Evolutionary conservation across 2,797 vertebrate species (phyloP), one percentile per base, ranked within the genome.

Genomic region (Sebastes jordani): DNA sequence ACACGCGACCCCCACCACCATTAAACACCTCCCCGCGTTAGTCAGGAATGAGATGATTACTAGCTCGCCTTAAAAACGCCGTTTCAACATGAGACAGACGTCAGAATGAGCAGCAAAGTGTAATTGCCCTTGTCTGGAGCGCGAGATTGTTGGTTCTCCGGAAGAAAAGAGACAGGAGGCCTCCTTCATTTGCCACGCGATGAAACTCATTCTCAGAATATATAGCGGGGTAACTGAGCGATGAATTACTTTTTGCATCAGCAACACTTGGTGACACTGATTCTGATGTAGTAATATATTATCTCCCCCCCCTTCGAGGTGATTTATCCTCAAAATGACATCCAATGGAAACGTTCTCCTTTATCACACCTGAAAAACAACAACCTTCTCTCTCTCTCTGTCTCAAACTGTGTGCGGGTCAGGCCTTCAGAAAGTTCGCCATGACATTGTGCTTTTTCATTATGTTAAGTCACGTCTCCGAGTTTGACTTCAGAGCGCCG

Each of bases 211-310:
- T 93, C 85, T 78, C 78, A 60, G 85, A 82, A 91, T 86, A 89
- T 74, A 84, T 36, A 65, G 81, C 38, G 71, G 76, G 91, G 89
- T 93, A 94, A 94, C 92, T 94, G 92, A 93, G 92, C 91, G 64
- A 87, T 87, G 89, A 93, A 94, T 93, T 91, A 91, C 91, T 93
- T 93, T 91, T 90, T 91, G 89, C 88, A 91, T 89, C 90, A 87
- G 86, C 82, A 80, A 78, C 86, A 86, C 86, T 86, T 89, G 75
- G 52, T 84, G 91, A 91, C 90, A 89, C 74, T 42, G 85, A 91
- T 91, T 89, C 85, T 82, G 87, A 88, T 85, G 90, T 90, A 80
- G 89, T 89, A 78, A 92, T 93, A 86, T 66, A 90, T 91, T 90
- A 88, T 87, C 86, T 87, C 38, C 14, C 78, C 81, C 78, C 69